A percentile compares a stretch with the other conserved stretches of the same genome.
phyloP scores from a whole-genome alignment of 2,888 invertebrate species.

The Pyrrhosoma nymphula region DNA sequence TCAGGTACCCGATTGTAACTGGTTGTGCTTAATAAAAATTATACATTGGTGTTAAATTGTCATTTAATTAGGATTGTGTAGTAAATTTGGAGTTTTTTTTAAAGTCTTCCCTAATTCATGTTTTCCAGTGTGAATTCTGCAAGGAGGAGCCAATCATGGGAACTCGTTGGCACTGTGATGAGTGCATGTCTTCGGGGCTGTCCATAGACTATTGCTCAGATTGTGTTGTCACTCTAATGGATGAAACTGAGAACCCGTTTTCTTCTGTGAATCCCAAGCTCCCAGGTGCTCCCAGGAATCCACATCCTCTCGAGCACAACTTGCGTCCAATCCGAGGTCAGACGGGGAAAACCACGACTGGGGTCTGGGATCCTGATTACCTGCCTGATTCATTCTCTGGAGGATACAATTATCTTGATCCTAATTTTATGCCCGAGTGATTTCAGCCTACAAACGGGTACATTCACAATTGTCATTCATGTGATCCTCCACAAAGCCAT shows the following conservation, averaged over 20 bases:
- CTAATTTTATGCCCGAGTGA: conserved; percentile 68
- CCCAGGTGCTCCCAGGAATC: background rate
- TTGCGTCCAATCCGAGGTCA: conserved; percentile 46
- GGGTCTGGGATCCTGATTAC: conserved; percentile 68
- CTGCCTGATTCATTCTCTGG: conserved; percentile 49
- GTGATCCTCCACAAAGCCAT: too few relatives aligned
- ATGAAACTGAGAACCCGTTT: background rate
- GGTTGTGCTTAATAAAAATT: too few relatives aligned
- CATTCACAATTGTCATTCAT: too few relatives aligned
- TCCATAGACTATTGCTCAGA: conserved; percentile 84
- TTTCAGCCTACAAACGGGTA: background rate
- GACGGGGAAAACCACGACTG: background rate
- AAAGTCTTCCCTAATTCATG: background rate
- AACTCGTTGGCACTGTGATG: conserved; percentile 85
- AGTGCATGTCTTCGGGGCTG: conserved; percentile 79
- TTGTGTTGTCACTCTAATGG: conserved; percentile 81
- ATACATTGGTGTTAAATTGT: too few relatives aligned
- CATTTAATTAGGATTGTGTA: background rate
- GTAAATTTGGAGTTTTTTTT: too few relatives aligned
- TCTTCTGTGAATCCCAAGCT: conserved; percentile 8
- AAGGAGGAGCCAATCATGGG: conserved; percentile 83
- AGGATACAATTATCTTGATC: conserved; percentile 67
- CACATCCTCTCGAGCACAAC: conserved; percentile 44
- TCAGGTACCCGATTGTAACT: too few relatives aligned
- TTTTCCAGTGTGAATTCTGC: conserved; percentile 83